Base-by-base conservation (phyloP, 2,888 invertebrate species). In the Cinara cedri region DNA sequence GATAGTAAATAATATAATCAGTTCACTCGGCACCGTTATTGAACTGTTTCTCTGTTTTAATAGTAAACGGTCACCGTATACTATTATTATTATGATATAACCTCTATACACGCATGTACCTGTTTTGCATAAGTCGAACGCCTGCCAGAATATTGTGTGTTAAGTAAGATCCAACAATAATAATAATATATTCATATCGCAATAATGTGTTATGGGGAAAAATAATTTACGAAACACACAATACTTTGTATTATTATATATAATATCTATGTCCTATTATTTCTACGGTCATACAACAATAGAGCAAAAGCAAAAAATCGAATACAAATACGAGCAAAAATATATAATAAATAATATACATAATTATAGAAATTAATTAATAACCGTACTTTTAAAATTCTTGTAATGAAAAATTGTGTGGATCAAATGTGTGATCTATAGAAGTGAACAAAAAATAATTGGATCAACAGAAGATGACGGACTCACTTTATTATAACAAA, bases 81-180 rank as follows among this genome's bases (percentile, higher is more conserved):
- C 26, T 55, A 71, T 44, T 62, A 51, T 13, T 26, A n/a, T 42
- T 51, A 13, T 51, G 16, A 42, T 42, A 60, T 14, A 76, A 60
- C 26, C 42, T 24, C 57, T 51, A 49, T 19, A 16, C 78, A 78
- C 78, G 78, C 78, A 70, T 70, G 78, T 62, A 60, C 78, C 51
- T 62, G 24, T 78, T 78, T 78, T 70, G 70, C 78, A 78, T 78
- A 78, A 46, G n/a, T 9, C 42, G 16, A 60, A 60, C 70, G 78
- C 78, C 78, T 51, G 55, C n/a, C 60, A n/a, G 14, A 51, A 63
- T n/a, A n/a, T 11, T 44, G 54, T 80, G 4, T 55, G n/a, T 13
- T 55, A 21, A 44, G 42, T 13, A 11, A 54, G 4, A 24, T 24
- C 14, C 24, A 19, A 42, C 3, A 65, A 54, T 44, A n/a, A 46